These are phyloP conservation scores for Burhinus bistriatus DNA, from an alignment of 2,113 vertebrate genomes.

Conservation along the genomic window DNA sequence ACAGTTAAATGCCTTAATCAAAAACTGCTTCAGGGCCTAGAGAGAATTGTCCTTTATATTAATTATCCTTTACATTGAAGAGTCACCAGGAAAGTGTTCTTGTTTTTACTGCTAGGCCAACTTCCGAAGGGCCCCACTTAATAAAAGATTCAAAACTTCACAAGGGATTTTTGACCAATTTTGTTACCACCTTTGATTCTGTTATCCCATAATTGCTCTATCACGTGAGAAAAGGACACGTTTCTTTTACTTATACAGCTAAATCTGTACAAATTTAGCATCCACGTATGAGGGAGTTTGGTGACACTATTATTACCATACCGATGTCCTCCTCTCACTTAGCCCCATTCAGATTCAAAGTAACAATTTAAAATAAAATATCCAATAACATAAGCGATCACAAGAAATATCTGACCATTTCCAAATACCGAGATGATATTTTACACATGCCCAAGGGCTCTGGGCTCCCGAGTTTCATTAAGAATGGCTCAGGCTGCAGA, in stretches of 20 bases:
- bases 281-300: neutral
- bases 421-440: neutral
- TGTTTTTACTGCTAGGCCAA: slow-evolving; percentile 18
- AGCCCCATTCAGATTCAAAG: neutral
- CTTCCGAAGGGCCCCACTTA: slow-evolving; percentile 32
- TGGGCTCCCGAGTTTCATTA: neutral
- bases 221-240: neutral
- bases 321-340: neutral
- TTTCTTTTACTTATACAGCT: neutral
- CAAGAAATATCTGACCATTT: neutral
- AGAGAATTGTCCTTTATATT: slow-evolving; percentile 61
- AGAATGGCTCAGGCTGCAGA: neutral
- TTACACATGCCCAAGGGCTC: neutral
- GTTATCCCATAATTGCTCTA: neutral
- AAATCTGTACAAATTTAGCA: neutral
- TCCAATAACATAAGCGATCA: neutral
- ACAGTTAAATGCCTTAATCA: slow-evolving; percentile 48
- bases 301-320: neutral
- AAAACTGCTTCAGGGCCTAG: slow-evolving; percentile 55
- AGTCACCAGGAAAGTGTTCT: neutral
- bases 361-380: neutral
- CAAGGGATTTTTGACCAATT: slow-evolving; percentile 30
- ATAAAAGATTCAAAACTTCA: slow-evolving; percentile 32
- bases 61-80: slow-evolving; percentile 55
- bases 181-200: neutral